These are phyloP conservation scores for Oceanites oceanicus DNA, from an alignment of 2,113 vertebrate genomes.

Conservation along the genomic window DNA sequence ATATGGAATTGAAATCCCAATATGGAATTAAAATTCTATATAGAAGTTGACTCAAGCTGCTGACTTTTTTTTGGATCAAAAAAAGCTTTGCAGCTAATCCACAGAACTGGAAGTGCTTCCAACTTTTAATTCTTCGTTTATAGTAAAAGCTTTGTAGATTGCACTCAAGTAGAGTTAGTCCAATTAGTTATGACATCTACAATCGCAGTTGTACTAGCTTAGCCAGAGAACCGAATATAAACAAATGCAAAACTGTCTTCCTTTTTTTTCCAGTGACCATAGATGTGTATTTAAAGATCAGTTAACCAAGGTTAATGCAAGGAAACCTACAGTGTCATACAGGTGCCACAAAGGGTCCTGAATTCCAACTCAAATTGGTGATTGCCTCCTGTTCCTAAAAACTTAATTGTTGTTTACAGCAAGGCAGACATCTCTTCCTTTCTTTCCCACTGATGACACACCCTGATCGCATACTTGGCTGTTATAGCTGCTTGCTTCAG, in stretches of 20 bases:
- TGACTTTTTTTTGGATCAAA: background rate
- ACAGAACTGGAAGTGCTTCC: background rate
- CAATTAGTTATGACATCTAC: background rate
- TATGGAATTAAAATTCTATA: background rate
- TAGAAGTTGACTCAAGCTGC: background rate
- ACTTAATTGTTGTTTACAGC: background rate
- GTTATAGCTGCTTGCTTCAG: background rate
- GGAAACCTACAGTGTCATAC: background rate
- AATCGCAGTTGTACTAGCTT: background rate
- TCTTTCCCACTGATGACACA: background rate
- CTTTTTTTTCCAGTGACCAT: background rate
- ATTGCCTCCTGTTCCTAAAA: background rate
- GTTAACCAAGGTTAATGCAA: background rate
- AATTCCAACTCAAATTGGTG: background rate
- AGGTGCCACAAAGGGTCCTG: background rate
- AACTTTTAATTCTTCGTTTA: background rate
- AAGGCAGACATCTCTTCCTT: background rate
- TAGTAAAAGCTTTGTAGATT: background rate
- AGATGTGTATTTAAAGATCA: background rate
- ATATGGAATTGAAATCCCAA: background rate
- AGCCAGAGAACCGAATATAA: background rate
- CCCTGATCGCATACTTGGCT: background rate
- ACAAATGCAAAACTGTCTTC: background rate
- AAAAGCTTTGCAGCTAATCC: background rate
- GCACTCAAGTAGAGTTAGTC: background rate